These are phyloP conservation scores for Ceratosolen fusciceps DNA, from an alignment of 1,140 invertebrate species.

Conservation along the genomic window DNA sequence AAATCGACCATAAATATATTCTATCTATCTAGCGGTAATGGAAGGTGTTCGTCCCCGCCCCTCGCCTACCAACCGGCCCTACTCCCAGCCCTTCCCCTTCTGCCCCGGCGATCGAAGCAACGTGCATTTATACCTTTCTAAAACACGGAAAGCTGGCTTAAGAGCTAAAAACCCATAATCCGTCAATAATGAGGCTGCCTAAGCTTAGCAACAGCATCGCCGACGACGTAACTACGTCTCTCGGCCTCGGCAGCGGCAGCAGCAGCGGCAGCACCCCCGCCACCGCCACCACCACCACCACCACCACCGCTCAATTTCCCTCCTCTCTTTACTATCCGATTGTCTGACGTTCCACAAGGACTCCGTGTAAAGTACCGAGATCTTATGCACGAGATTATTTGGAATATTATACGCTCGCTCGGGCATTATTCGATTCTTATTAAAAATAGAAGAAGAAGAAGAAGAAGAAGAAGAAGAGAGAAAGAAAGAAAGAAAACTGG, in stretches of 20 bases:
- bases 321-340: constrained; percentile 20
- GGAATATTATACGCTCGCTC: neutral
- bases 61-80: neutral
- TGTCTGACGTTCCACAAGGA: neutral
- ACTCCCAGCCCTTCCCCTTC: neutral
- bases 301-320: constrained; percentile 42
- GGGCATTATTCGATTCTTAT: constrained; percentile 12
- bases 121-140: neutral
- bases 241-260: constrained; percentile 3
- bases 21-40: constrained; percentile 35
- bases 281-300: no score
- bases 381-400: neutral
- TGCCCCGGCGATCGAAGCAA: neutral
- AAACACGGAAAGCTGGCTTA: constrained; percentile 47
- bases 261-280: constrained; percentile 31
- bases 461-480: neutral
- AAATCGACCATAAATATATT: constrained; percentile 45
- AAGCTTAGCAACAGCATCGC: constrained; percentile 2
- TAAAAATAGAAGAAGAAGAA: constrained; percentile 3
- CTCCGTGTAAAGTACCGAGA: constrained; percentile 17
- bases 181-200: constrained; percentile 70
- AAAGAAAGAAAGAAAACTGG: neutral
- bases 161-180: constrained; percentile 73
- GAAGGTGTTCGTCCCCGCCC: neutral
- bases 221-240: constrained; percentile 40